Evolutionary conservation across 2,797 vertebrate genomes (phyloP).

Genomic region (Peromyscus attwateri): DNA sequence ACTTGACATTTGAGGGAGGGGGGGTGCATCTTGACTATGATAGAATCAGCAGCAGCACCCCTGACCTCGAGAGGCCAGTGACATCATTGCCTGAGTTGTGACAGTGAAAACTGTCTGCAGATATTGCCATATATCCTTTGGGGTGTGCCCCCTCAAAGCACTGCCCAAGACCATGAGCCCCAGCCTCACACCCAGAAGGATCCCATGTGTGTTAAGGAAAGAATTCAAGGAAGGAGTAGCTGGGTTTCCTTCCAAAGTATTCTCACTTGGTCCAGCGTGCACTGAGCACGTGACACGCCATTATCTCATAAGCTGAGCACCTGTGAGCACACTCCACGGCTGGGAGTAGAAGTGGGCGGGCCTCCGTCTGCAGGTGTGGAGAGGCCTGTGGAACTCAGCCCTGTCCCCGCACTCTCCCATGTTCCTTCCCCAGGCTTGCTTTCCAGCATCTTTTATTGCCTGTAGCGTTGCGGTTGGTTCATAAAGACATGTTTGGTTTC

Average conservation of each 20-base stretch:
- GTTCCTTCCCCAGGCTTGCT: not conserved
- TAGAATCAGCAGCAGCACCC: not conserved
- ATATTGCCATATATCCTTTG: not conserved
- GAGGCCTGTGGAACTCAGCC: not conserved
- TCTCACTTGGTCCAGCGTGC: constrained; percentile 72
- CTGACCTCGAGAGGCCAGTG: not conserved
- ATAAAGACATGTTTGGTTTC: constrained; percentile 60
- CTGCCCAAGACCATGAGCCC: no score
- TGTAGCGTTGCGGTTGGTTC: constrained; percentile 55
- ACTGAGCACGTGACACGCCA: constrained; percentile 64
- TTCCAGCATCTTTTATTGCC: constrained; percentile 57
- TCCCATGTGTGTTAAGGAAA: not conserved
- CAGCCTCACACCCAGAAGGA: not conserved
- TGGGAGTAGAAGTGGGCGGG: constrained; percentile 64
- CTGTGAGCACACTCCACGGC: constrained; percentile 62
- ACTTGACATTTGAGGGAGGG: not conserved
- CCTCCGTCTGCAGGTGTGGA: constrained; percentile 65
- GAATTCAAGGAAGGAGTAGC: constrained; percentile 46
- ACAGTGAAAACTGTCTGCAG: not conserved
- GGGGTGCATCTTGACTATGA: not conserved
- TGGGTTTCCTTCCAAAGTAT: constrained; percentile 69
- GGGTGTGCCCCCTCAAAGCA: not conserved
- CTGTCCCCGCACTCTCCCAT: not conserved
- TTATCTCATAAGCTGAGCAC: constrained; percentile 73
- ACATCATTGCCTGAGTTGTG: not conserved